Percentiles rank a stretch among this genome's conserved stretches.
These are phyloP conservation scores for Timema podura DNA, from an alignment of 2,888 invertebrate genomes.

Conservation along the genomic window DNA sequence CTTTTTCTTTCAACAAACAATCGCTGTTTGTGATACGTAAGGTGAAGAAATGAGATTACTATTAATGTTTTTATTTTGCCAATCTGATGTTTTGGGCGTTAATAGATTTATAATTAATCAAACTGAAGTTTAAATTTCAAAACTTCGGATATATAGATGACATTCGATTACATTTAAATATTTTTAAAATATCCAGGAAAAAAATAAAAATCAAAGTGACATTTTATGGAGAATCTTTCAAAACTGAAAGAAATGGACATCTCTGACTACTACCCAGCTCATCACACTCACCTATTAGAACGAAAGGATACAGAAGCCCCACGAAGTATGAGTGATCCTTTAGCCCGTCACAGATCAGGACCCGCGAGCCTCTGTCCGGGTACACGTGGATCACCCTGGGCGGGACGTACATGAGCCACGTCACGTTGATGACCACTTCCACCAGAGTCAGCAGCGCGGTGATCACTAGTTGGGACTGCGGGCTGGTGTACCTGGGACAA, in stretches of 20 bases:
- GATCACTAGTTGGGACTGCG: slow-evolving; percentile 50
- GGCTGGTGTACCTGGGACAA: slow-evolving; percentile 45
- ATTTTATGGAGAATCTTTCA: neutral
- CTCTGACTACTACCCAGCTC: neutral
- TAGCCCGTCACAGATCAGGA: slow-evolving; percentile 46
- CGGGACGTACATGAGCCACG: slow-evolving; percentile 49
- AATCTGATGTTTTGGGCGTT: no score
- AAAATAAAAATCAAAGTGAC: neutral
- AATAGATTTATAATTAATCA: no score
- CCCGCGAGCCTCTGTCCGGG: slow-evolving; percentile 42
- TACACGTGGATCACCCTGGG: slow-evolving; percentile 45
- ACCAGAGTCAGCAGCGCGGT: slow-evolving; percentile 47
- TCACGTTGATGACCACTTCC: slow-evolving; percentile 48
- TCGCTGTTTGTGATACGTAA: no score
- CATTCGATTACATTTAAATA: no score
- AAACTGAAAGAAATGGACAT: no score
- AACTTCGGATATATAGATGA: no score
- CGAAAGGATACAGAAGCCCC: slow-evolving; percentile 51
- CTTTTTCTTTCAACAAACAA: no score
- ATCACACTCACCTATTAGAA: slow-evolving; percentile 45
- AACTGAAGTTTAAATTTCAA: no score
- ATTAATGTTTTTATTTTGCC: no score
- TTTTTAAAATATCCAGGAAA: neutral
- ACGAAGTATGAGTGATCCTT: slow-evolving; percentile 49
- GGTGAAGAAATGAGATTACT: no score